Evolutionary conservation across 2,113 vertebrate species (phyloP).

Genomic region (Ptyas mucosa): DNA sequence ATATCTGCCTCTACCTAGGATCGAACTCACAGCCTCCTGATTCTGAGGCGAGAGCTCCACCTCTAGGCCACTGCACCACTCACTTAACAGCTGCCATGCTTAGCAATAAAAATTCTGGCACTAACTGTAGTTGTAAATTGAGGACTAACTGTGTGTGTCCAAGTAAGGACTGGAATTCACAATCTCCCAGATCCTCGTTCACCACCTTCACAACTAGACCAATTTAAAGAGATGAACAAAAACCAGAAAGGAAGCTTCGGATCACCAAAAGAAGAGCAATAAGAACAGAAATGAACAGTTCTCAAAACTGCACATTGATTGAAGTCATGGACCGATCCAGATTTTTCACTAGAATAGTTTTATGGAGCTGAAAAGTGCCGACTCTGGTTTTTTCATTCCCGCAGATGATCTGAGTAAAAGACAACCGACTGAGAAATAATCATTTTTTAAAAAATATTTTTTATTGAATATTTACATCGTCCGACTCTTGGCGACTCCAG

Average conservation of each 20-base stretch:
- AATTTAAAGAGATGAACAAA: background rate
- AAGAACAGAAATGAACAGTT: background rate
- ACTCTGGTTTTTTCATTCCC: background rate
- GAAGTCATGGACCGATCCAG: background rate
- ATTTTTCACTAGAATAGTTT: constrained; percentile 7
- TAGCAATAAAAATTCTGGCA: no score
- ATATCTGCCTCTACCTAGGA: no score
- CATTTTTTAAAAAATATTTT: background rate
- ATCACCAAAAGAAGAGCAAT: background rate
- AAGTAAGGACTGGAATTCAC: background rate
- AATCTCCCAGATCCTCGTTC: background rate
- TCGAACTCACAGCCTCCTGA: no score
- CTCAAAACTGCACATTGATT: constrained; percentile 7
- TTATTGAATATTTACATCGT: background rate
- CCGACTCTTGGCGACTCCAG: background rate
- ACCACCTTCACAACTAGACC: background rate
- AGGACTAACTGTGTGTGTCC: background rate
- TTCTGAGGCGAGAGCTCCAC: no score
- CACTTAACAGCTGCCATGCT: no score
- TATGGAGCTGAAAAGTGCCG: background rate
- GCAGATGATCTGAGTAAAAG: constrained; percentile 5
- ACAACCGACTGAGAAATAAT: background rate
- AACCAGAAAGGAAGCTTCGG: background rate
- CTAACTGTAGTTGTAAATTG: no score
- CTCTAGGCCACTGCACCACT: no score